phyloP scores from a whole-genome alignment of 2,113 vertebrate genomes.

The Hyperoodon ampullatus region DNA sequence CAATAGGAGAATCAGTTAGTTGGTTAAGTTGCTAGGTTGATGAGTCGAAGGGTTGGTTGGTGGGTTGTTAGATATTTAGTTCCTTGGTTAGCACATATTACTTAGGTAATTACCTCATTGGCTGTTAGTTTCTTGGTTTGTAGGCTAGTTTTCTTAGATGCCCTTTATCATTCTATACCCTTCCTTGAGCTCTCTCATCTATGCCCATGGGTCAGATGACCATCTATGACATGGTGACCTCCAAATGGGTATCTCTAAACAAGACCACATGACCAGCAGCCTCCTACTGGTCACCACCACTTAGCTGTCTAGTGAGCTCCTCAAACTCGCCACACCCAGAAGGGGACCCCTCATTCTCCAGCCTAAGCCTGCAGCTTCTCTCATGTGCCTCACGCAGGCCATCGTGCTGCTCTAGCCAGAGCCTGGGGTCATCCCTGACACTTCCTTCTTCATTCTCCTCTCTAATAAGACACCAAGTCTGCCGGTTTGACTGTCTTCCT shows the following conservation, averaged over 20 bases:
- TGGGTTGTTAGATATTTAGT: background rate
- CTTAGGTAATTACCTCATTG: background rate
- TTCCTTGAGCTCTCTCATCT: background rate
- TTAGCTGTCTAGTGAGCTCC: background rate
- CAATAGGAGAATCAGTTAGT: background rate
- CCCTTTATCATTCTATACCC: background rate
- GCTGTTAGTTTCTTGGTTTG: background rate
- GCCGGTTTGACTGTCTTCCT: background rate
- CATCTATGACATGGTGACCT: background rate
- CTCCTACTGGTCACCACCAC: background rate
- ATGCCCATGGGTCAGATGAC: background rate
- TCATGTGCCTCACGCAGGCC: background rate
- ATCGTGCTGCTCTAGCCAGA: background rate
- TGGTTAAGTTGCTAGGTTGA: background rate
- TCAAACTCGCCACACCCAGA: background rate
- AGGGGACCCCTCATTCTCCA: background rate
- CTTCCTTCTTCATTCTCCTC: background rate
- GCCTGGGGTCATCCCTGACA: background rate
- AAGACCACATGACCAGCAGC: background rate
- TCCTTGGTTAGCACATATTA: background rate
- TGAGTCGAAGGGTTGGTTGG: background rate
- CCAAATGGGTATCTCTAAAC: background rate
- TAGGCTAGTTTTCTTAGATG: background rate
- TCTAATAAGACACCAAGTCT: background rate
- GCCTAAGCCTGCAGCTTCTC: background rate